These are phyloP conservation scores for Jacana jacana DNA, from an alignment of 2,113 vertebrate species.

Conservation along the genomic window DNA sequence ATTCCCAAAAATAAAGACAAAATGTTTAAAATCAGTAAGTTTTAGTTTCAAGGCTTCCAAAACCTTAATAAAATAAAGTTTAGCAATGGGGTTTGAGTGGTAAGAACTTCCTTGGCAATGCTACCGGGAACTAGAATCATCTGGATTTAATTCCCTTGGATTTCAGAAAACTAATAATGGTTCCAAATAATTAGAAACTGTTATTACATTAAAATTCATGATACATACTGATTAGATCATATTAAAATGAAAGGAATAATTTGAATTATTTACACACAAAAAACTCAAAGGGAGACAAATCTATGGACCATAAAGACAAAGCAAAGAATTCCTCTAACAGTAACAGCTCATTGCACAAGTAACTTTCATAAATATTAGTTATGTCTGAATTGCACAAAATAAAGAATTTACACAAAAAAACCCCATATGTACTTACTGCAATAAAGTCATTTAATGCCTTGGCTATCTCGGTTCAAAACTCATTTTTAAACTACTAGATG, in stretches of 20 bases:
- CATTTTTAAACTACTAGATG: conserved; percentile 33
- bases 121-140: background rate
- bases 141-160: conserved; percentile 11
- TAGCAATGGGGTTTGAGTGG: background rate
- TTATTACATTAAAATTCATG: conserved; percentile 52
- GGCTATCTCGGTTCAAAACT: conserved; percentile 3
- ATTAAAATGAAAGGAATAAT: conserved; percentile 49
- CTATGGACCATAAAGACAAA: conserved; percentile 54
- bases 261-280: conserved; percentile 39
- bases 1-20: background rate
- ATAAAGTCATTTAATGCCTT: conserved; percentile 5
- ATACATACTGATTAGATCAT: conserved; percentile 56
- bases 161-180: conserved; percentile 19
- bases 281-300: background rate
- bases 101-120: background rate
- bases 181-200: conserved; percentile 54
- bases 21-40: background rate
- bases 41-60: background rate
- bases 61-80: background rate
- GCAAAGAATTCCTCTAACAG: conserved; percentile 23
- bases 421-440: background rate
- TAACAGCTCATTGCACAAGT: conserved; percentile 22
- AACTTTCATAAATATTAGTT: conserved; percentile 30
- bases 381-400: conserved; percentile 30
- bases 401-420: background rate